phyloP scores from a whole-genome alignment of 2,113 vertebrate genomes.

The Talpa occidentalis region DNA sequence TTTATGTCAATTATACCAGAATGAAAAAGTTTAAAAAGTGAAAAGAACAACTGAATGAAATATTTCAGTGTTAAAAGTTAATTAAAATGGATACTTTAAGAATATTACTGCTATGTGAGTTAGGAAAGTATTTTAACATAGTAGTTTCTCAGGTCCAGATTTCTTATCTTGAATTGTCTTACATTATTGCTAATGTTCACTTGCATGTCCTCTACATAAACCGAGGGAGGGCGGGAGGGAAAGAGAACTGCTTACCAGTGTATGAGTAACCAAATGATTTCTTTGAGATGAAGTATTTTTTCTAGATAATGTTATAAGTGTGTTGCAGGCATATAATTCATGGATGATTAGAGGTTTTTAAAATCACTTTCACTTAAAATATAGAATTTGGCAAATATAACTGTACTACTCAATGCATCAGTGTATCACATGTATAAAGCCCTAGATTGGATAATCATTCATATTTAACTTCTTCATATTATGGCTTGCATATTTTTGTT shows the following conservation, averaged over 20 bases:
- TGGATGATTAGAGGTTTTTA: neutral
- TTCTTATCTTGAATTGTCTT: neutral
- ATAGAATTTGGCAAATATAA: neutral
- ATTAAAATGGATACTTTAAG: neutral
- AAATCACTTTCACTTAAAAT: neutral
- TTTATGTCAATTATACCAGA: too few relatives aligned
- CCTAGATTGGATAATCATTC: neutral
- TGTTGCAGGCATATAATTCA: neutral
- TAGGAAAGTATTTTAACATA: neutral
- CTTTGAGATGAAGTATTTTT: neutral
- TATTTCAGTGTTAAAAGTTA: too few relatives aligned
- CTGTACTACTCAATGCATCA: neutral
- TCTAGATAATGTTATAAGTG: neutral
- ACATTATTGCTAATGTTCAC: neutral
- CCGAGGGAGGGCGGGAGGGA: neutral
- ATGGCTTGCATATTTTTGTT: neutral
- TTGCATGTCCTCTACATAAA: neutral
- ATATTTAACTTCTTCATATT: neutral
- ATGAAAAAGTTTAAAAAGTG: too few relatives aligned
- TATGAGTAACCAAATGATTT: neutral
- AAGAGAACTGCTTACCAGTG: neutral
- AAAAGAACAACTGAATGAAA: too few relatives aligned
- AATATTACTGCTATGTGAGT: neutral
- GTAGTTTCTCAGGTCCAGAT: neutral
- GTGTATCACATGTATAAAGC: neutral